Percentiles rank a stretch among this genome's conserved stretches.
Conservation (phyloP, 2,888 invertebrate genomes). For the Leucophenga maculata region DNA sequence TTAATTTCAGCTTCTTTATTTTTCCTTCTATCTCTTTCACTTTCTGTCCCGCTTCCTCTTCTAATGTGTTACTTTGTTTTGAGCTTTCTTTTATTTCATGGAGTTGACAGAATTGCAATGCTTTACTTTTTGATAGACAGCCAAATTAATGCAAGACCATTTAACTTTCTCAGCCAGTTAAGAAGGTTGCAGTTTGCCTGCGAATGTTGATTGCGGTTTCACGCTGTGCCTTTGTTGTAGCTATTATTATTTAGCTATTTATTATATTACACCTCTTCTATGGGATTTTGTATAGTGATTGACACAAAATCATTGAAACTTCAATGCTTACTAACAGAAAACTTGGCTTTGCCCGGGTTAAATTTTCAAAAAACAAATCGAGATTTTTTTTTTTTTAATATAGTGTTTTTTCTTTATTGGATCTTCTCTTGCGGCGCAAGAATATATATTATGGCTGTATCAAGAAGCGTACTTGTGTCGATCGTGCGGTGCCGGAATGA, state of each 20-base stretch:
- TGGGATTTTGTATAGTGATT: slow-evolving; percentile 40
- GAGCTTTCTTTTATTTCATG: slow-evolving; percentile 42
- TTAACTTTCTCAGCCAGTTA: slow-evolving; percentile 28
- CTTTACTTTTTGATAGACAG: slow-evolving; percentile 34
- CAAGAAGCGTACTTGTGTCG: slow-evolving; percentile 88
- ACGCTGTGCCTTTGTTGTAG: slow-evolving; percentile 14
- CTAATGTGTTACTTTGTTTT: neutral
- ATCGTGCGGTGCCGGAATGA: slow-evolving; percentile 78
- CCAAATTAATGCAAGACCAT: neutral
- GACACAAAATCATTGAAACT: slow-evolving; percentile 15
- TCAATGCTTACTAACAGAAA: neutral
- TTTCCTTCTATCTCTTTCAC: too few species aligned
- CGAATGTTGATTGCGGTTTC: slow-evolving; percentile 17
- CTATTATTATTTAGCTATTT: slow-evolving; percentile 42
- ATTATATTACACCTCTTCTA: slow-evolving; percentile 48
- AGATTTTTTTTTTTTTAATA: too few species aligned
- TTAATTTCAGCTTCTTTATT: neutral
- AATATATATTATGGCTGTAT: slow-evolving; percentile 92
- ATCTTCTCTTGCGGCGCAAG: too few species aligned
- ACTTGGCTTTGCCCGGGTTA: too few species aligned
- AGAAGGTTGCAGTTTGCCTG: slow-evolving; percentile 24
- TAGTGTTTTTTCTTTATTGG: too few species aligned
- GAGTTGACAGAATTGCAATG: slow-evolving; percentile 53
- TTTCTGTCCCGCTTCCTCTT: slow-evolving; percentile 25
- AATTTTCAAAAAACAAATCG: slow-evolving; percentile 23